A percentile compares a stretch with the other conserved stretches of the same genome.
Evolutionary conservation across 2,888 invertebrate genomes (phyloP).

Genomic region (Diarsia dahlii): DNA sequence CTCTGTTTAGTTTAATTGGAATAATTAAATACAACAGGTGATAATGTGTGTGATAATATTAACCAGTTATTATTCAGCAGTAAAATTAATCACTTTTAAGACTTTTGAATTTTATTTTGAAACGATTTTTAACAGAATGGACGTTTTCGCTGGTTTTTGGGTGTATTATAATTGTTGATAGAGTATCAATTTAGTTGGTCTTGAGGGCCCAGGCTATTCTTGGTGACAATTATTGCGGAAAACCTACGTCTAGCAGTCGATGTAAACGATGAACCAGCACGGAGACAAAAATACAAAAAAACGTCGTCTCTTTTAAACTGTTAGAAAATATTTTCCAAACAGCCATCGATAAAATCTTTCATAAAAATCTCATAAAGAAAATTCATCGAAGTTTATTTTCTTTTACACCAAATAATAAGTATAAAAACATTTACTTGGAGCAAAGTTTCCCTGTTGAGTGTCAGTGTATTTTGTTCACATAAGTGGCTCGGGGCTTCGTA

Average conservation of each 20-base stretch:
- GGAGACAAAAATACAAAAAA: background rate
- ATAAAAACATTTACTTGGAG: slow-evolving; percentile 28
- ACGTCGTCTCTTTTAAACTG: background rate
- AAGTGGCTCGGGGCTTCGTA: slow-evolving; percentile 51
- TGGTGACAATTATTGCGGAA: background rate
- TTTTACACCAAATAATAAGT: slow-evolving; percentile 13
- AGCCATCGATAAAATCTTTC: background rate
- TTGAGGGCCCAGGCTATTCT: background rate
- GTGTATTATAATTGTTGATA: background rate
- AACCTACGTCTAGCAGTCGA: background rate
- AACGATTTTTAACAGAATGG: background rate
- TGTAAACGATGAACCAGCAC: background rate
- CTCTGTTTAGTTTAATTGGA: background rate
- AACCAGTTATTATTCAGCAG: background rate
- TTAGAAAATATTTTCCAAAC: background rate
- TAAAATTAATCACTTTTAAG: background rate
- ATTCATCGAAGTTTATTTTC: slow-evolving; percentile 16
- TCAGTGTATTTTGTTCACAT: slow-evolving; percentile 53
- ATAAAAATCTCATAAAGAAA: slow-evolving; percentile 13
- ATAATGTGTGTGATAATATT: background rate
- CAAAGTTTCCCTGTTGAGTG: slow-evolving; percentile 46
- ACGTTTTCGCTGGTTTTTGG: background rate
- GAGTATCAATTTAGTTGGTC: background rate
- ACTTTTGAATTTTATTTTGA: background rate
- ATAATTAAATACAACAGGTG: background rate